phyloP scores from a whole-genome alignment of 1,140 invertebrate species.

The Cephus cinctus region DNA sequence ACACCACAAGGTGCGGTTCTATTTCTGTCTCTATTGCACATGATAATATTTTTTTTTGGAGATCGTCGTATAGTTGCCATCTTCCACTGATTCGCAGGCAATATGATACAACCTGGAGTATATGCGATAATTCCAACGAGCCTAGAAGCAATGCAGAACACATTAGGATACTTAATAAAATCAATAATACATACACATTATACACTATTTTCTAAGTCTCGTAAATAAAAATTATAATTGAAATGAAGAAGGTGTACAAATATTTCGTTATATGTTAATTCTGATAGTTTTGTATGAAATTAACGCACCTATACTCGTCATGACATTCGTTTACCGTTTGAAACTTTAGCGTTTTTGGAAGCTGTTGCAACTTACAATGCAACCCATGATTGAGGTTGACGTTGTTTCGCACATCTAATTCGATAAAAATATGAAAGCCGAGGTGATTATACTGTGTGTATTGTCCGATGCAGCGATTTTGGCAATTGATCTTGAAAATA shows the following conservation, averaged over 20 bases:
- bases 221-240: too few species aligned
- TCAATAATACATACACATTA: too few species aligned
- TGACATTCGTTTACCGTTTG: neutral
- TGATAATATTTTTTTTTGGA: slow-evolving; percentile 4
- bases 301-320: neutral
- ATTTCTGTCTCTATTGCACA: slow-evolving; percentile 3
- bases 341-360: slow-evolving; percentile 11
- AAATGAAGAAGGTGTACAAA: too few species aligned
- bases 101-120: slow-evolving; percentile 9
- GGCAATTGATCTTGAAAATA: neutral
- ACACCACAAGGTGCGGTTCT: slow-evolving; percentile 9
- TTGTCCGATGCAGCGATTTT: neutral
- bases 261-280: too few species aligned
- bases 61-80: slow-evolving; percentile 12
- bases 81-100: slow-evolving; percentile 2
- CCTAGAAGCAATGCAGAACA: neutral
- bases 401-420: slow-evolving; percentile 10
- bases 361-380: slow-evolving; percentile 7
- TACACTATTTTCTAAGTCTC: too few species aligned
- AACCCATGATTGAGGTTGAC: neutral
- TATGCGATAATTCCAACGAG: slow-evolving; percentile 13
- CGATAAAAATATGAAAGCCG: slow-evolving; percentile 14
- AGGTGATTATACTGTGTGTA: neutral
- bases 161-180: neutral
- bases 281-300: neutral